Evolutionary conservation across 2,797 vertebrate genomes (phyloP).

Genomic region (Sebastes hopkinsi): DNA sequence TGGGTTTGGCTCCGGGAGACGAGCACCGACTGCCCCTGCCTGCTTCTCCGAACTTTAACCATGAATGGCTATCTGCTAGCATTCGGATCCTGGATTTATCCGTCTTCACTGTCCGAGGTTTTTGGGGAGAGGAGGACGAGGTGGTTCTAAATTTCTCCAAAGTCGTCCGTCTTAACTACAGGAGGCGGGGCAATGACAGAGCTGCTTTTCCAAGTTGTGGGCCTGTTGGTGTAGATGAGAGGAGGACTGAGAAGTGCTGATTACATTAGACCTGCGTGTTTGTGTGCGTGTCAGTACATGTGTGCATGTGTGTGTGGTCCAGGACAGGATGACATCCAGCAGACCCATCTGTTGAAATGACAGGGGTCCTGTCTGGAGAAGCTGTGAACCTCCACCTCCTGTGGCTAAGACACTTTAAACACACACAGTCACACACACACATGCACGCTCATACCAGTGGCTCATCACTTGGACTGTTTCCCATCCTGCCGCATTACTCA

Average conservation of each 20-base stretch:
- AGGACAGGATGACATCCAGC: constrained; percentile 57
- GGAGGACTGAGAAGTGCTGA: constrained; percentile 35
- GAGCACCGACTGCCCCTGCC: neutral
- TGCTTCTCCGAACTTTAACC: constrained; percentile 27
- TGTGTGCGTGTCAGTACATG: constrained; percentile 2
- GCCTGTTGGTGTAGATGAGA: constrained; percentile 4
- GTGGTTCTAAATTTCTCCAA: constrained; percentile 33
- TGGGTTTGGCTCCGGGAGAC: constrained; percentile 29
- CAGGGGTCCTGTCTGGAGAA: constrained; percentile 56
- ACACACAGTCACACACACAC: constrained; percentile 14
- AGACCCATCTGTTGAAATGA: constrained; percentile 71
- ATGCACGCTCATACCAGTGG: constrained; percentile 23
- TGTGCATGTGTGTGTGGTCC: constrained; percentile 68
- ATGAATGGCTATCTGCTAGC: constrained; percentile 20
- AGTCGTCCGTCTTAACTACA: constrained; percentile 37
- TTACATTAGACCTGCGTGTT: constrained; percentile 28
- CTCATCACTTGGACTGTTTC: constrained; percentile 34
- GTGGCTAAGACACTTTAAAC: constrained; percentile 41
- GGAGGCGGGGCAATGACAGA: constrained; percentile 27
- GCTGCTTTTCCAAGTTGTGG: constrained; percentile 20
- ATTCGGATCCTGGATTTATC: constrained; percentile 20
- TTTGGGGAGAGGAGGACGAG: neutral
- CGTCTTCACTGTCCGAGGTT: constrained; percentile 17
- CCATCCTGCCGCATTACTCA: constrained; percentile 20
- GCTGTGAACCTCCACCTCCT: constrained; percentile 60